Percentiles rank a stretch among this genome's conserved stretches.
phyloP scores from a whole-genome alignment of 2,113 vertebrate species.

The Lepus americanus region DNA sequence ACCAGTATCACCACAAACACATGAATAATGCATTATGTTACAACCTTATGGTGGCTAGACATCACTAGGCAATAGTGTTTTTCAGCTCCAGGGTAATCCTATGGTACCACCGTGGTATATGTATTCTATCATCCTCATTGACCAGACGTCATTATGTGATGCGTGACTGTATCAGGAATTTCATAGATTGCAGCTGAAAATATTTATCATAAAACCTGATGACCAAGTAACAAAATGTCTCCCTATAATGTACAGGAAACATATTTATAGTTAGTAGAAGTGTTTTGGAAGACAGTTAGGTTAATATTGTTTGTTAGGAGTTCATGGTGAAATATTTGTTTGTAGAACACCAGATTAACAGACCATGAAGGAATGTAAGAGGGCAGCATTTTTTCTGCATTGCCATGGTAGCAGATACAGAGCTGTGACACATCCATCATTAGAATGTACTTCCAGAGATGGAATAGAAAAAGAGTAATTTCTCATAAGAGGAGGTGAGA shows the following conservation, averaged over 20 bases:
- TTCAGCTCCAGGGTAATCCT: no score
- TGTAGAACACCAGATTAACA: constrained; percentile 18
- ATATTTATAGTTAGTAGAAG: not conserved
- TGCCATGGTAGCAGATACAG: not conserved
- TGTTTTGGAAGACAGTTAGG: not conserved
- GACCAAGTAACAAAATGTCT: constrained; percentile 24
- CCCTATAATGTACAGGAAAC: not conserved
- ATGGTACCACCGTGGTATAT: no score
- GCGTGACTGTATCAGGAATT: not conserved
- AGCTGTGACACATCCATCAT: not conserved
- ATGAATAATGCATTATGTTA: no score
- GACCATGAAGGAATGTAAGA: not conserved
- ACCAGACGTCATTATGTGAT: no score
- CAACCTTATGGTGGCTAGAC: no score
- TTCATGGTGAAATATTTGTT: constrained; percentile 25
- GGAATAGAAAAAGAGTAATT: constrained; percentile 47
- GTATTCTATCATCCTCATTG: no score
- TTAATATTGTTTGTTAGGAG: constrained; percentile 16
- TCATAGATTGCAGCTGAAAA: constrained; percentile 9
- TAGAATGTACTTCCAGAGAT: constrained; percentile 43
- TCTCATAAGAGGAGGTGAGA: constrained; percentile 73
- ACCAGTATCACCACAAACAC: no score
- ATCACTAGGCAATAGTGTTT: no score
- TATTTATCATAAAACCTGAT: constrained; percentile 22
- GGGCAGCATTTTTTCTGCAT: not conserved